A percentile compares a stretch with the other conserved stretches of the same genome.
Evolutionary conservation across 2,113 vertebrate genomes (phyloP).

Genomic region (Hydrochoerus hydrochaeris): DNA sequence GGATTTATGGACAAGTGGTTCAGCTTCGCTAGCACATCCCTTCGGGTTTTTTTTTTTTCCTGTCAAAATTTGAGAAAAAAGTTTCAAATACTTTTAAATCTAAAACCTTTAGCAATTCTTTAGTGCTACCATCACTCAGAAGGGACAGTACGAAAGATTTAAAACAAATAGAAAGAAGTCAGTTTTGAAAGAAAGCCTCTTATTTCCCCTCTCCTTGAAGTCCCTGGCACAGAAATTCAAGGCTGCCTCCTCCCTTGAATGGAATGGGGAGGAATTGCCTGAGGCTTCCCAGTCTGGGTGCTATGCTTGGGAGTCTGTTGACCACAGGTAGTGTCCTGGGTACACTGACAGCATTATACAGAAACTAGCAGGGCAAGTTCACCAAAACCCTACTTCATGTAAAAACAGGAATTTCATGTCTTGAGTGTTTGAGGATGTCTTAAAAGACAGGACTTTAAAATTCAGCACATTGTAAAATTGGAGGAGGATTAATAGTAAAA

Average conservation of each 20-base stretch:
- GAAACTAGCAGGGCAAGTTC: not conserved
- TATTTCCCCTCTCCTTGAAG: slow-evolving; percentile 38
- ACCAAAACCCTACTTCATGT: slow-evolving; percentile 45
- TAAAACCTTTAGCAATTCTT: slow-evolving; percentile 69
- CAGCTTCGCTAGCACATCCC: not conserved
- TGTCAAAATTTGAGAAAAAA: slow-evolving; percentile 71
- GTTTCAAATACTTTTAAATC: slow-evolving; percentile 63
- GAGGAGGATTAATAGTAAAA: slow-evolving; percentile 18
- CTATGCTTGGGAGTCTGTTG: not conserved
- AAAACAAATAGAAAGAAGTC: slow-evolving; percentile 62
- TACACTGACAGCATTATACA: not conserved
- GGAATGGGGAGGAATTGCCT: not conserved
- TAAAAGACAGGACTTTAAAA: slow-evolving; percentile 58
- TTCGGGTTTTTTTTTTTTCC: rapidly evolving
- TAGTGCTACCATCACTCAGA: slow-evolving; percentile 15
- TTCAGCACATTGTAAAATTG: slow-evolving; percentile 10
- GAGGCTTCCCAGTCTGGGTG: not conserved
- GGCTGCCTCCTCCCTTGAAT: not conserved
- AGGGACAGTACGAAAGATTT: slow-evolving; percentile 54
- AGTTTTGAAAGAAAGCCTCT: slow-evolving; percentile 67
- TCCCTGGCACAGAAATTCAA: slow-evolving; percentile 8
- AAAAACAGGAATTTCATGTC: slow-evolving; percentile 40
- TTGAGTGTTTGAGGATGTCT: slow-evolving; percentile 40
- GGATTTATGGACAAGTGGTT: slow-evolving; percentile 21
- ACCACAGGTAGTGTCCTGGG: not conserved